phyloP scores from a whole-genome alignment of 1,140 invertebrate species.

The Listronotus bonariensis region DNA sequence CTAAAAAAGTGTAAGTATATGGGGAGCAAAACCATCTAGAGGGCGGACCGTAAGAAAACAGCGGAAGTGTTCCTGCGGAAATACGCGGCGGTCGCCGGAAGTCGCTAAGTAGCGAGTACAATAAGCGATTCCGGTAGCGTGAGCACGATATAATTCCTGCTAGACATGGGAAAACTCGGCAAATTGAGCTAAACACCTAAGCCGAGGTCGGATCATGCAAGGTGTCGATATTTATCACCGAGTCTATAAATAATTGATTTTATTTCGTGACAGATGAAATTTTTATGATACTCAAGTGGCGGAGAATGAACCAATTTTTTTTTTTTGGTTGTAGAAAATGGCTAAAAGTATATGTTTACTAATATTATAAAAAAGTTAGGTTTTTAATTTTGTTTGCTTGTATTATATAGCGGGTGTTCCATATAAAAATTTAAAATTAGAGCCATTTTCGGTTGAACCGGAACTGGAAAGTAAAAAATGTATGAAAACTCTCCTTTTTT shows the following conservation, averaged over 20 bases:
- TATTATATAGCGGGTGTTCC: too few species aligned
- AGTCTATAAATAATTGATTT: constrained; percentile 13
- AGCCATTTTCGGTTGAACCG: too few species aligned
- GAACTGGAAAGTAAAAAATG: too few species aligned
- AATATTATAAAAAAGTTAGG: too few species aligned
- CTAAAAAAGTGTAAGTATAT: background rate
- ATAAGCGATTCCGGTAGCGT: constrained; percentile 53
- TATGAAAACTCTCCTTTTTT: too few species aligned
- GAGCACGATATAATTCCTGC: constrained; percentile 41
- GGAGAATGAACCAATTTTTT: too few species aligned
- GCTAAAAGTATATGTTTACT: too few species aligned
- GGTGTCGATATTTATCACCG: constrained; percentile 20
- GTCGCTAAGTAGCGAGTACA: constrained; percentile 52
- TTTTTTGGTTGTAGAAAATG: too few species aligned
- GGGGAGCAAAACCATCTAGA: background rate
- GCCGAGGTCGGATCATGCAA: constrained; percentile 32
- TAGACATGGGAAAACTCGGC: constrained; percentile 44
- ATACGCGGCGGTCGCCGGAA: constrained; percentile 49
- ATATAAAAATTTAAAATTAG: too few species aligned
- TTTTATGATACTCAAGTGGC: background rate
- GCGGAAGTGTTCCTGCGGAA: constrained; percentile 51
- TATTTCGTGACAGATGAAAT: background rate
- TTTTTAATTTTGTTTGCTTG: too few species aligned
- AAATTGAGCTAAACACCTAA: constrained; percentile 33
- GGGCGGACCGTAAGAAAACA: constrained; percentile 44